A percentile compares a stretch with the other conserved stretches of the same genome.
These are phyloP conservation scores for Equus quagga DNA, from an alignment of 2,113 vertebrate genomes.

Conservation along the genomic window DNA sequence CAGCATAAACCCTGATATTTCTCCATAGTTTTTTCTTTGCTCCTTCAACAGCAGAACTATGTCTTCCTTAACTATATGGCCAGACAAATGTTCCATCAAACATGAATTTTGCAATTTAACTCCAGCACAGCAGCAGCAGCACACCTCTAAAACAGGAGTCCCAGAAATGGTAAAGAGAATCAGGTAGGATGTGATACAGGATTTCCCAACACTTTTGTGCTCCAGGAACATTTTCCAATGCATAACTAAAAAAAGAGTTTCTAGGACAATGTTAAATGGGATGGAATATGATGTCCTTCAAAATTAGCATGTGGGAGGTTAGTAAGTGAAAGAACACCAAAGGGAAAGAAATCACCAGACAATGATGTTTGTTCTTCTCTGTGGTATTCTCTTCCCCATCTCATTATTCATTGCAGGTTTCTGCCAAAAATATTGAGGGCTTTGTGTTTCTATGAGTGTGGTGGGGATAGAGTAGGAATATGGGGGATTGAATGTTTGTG, in stretches of 20 bases:
- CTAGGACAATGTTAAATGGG: not conserved
- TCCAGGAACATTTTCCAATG: not conserved
- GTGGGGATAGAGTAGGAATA: not conserved
- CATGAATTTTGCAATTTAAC: not conserved
- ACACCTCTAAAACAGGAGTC: not conserved
- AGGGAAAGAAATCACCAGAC: not conserved
- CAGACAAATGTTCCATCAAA: not conserved
- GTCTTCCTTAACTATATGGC: no score
- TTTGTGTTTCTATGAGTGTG: not conserved
- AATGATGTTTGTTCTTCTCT: not conserved
- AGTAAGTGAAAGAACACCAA: not conserved
- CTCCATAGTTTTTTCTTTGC: not conserved
- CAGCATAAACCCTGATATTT: not conserved
- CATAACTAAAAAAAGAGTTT: not conserved
- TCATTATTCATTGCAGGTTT: not conserved
- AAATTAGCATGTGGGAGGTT: not conserved
- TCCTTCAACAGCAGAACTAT: not conserved
- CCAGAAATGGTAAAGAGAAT: not conserved
- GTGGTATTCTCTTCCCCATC: not conserved
- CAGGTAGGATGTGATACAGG: fast-evolving
- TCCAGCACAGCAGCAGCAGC: not conserved
- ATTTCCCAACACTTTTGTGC: not conserved
- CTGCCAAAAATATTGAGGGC: not conserved
- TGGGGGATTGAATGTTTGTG: not conserved
- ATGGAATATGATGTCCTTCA: not conserved